A percentile compares a stretch with the other conserved stretches of the same genome.
Conservation (phyloP, 2,797 vertebrate genomes). For the Brotula barbata region DNA sequence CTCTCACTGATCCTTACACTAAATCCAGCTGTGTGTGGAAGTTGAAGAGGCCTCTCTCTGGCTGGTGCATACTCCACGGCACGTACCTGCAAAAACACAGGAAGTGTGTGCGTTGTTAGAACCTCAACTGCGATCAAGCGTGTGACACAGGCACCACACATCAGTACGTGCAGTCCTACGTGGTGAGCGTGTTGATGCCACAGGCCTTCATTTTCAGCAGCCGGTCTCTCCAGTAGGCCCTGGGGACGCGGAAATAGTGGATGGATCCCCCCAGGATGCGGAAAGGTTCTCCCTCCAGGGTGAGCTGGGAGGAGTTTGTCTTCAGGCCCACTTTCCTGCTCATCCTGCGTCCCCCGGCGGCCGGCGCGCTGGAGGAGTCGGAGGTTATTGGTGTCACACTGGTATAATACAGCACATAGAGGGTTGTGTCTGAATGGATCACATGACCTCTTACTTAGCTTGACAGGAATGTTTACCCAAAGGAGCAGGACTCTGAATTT, state of each 20-base stretch:
- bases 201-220: slow-evolving; percentile 92
- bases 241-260: slow-evolving; percentile 92
- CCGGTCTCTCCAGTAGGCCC: slow-evolving; percentile 89
- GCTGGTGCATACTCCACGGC: slow-evolving; percentile 92
- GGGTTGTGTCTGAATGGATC: slow-evolving; percentile 54
- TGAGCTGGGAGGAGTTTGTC: slow-evolving; percentile 79
- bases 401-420: slow-evolving; percentile 33
- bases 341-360: slow-evolving; percentile 58
- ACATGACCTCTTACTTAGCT: slow-evolving; percentile 49
- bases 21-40: slow-evolving; percentile 89
- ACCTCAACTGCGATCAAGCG: background rate
- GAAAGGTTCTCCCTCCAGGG: slow-evolving; percentile 83
- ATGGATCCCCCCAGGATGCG: slow-evolving; percentile 87
- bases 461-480: slow-evolving; percentile 35
- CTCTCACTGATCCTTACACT: slow-evolving; percentile 75
- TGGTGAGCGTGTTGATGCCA: slow-evolving; percentile 92
- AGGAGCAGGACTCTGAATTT: slow-evolving; percentile 2
- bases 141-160: slow-evolving; percentile 2
- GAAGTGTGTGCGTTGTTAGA: slow-evolving; percentile 22
- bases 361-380: slow-evolving; percentile 58
- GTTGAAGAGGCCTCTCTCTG: slow-evolving; percentile 83
- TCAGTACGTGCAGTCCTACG: slow-evolving; percentile 71
- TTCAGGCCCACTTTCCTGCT: slow-evolving; percentile 81
- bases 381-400: slow-evolving; percentile 37
- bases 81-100: slow-evolving; percentile 80